Evolutionary conservation across 2,113 vertebrate genomes (phyloP), one percentile per base, ranked within the genome.

Genomic region (Nibea coibor): DNA sequence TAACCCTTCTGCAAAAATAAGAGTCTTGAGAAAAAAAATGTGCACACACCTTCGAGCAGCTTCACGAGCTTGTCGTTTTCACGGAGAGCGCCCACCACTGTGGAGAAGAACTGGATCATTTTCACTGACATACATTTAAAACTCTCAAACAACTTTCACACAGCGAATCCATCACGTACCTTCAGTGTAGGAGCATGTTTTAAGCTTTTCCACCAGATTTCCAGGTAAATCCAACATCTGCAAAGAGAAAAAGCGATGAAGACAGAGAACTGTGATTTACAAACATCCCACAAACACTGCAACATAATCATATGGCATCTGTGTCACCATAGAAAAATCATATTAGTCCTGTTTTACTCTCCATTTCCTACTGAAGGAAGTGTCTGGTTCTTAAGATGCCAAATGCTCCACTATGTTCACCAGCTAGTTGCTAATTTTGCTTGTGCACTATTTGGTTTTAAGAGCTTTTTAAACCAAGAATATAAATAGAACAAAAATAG

Each of bases 161-260:
- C 12, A 6, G 1, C 16, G 7, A 17, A 45, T 72, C 62, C 4
- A 15, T 26, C 3, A 7, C 10, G 6, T 87, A 93, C 93, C 93
- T 83, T 91, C 19, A 11, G 63, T 19, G 67, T 92, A 93, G 10
- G 53, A 62, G 16, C 20, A 42, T 0, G 0, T 5, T 4, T 20
- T 0, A 4, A 82, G 22, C 14, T 4, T 5, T 0, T 19, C 0
- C 0, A 79, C 2, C 20, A 93, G 48, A 1, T 10, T 1, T 9
- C 0, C 0, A 54, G 92, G 80, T 77, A 92, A 77, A 75, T 89
- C n/a, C 72, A 93, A 70, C 10, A 90, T 2, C 93, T 93, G 73
- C 62, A 73, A n/a, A 74, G 35, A 75, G 22, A 68, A 66, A 74
- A 65, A 12, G 5, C 17, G 4, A 8, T 6, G 68, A 28, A 63